Evolutionary conservation across 2,797 vertebrate genomes (phyloP), one percentile per base, ranked within the genome.

Genomic region (Trachurus trachurus): DNA sequence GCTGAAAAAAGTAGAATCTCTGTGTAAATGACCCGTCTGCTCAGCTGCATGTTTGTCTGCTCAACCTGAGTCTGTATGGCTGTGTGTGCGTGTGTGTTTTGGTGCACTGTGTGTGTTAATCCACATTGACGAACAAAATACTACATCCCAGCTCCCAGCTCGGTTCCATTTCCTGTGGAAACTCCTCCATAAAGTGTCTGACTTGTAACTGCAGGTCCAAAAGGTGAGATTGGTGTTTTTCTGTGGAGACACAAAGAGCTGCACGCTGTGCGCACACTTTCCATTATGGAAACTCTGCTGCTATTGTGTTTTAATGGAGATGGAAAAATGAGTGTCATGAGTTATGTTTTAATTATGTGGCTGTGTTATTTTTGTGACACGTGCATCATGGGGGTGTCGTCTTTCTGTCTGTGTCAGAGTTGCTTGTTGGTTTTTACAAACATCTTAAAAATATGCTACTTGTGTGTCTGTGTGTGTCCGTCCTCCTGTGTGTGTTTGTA

Each of bases 161-260:
- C 62, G 9, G 13, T n/a, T 66, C 65, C 56, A 42, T 71, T 83
- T 92, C 87, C 83, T 86, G 67, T 80, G 88, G 81, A 90, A 90
- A 88, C 7, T 17, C 22, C 77, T 62, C 7, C 16, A 12, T 15
- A 42, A 22, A 1, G 63, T 1, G 2, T 68, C 39, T 75, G 39
- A 34, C 76, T 78, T 78, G 42, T 66, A 67, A 69, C 58, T 5
- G 31, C 75, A n/a, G 39, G 71, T 71, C 45, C 42, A 49, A 68
- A 74, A 80, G 74, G 68, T 71, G 64, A 80, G 19, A 29, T 6
- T 0, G 0, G 31, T 85, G 70, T 81, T 78, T 80, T 58, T 45
- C 21, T 42, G 40, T 5, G 0, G 59, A 45, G 37, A 47, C 29
- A 5, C 17, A 50, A 57, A 77, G 4, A 59, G 42, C 44, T 22